These are phyloP conservation scores for Anomalospiza imberbis DNA, from an alignment of 2,797 vertebrate species.

Conservation along the genomic window DNA sequence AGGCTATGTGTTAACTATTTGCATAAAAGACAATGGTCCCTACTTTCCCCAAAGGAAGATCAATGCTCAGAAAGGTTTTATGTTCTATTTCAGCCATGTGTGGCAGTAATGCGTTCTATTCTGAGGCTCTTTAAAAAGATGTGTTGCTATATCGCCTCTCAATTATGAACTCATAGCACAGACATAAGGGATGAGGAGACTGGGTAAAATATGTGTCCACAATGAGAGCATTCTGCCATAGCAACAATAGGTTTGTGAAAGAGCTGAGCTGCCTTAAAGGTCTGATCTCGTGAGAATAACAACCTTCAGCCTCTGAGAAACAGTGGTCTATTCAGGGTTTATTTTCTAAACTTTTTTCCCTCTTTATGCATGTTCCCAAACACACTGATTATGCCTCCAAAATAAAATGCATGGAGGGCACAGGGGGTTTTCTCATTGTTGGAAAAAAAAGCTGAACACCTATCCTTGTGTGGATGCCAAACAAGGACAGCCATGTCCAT, in stretches of 20 bases:
- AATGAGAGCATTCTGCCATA: not conserved
- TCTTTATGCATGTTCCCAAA: not conserved
- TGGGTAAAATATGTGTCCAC: not conserved
- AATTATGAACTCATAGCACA: slow-evolving; percentile 9
- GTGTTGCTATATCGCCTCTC: not conserved
- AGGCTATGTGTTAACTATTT: not conserved
- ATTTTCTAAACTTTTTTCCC: not conserved
- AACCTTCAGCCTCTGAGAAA: not conserved
- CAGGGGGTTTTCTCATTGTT: not conserved
- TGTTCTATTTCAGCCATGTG: not conserved
- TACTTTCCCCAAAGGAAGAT: not conserved
- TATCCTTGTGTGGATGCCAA: not conserved
- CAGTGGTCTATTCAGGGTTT: not conserved
- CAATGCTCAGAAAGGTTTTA: not conserved
- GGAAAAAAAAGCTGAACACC: not conserved
- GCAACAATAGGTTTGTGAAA: slow-evolving; percentile 1
- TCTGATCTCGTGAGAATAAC: not conserved
- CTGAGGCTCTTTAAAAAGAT: not conserved
- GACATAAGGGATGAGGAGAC: not conserved
- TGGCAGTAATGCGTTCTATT: not conserved
- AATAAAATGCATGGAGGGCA: not conserved
- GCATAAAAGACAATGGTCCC: not conserved
- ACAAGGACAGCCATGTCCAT: not conserved
- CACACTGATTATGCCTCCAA: not conserved
- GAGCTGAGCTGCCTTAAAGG: slow-evolving; percentile 1